phyloP scores from a whole-genome alignment of 2,113 vertebrate species.

The Callaeas wilsoni region DNA sequence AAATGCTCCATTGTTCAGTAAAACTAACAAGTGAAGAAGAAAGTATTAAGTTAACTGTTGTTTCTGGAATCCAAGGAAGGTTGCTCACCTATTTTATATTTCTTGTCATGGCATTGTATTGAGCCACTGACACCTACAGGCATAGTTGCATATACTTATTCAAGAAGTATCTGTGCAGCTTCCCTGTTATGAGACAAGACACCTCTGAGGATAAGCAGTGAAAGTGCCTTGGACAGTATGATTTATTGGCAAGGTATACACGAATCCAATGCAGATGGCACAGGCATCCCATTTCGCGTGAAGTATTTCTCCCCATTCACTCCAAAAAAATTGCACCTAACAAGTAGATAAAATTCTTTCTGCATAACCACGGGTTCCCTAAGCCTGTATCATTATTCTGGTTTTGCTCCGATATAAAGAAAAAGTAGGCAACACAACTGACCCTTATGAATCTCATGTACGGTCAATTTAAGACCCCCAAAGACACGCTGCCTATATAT shows the following conservation, averaged over 20 bases:
- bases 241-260: background rate
- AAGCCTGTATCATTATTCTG: background rate
- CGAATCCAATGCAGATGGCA: background rate
- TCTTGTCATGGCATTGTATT: background rate
- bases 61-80: background rate
- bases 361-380: background rate
- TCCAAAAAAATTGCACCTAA: background rate
- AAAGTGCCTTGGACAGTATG: background rate
- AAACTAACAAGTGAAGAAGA: background rate
- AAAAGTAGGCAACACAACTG: background rate
- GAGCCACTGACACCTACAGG: conserved; percentile 1
- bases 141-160: background rate
- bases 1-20: background rate
- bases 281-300: background rate
- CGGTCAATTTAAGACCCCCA: background rate
- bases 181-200: background rate
- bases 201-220: background rate
- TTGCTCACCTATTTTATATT: background rate
- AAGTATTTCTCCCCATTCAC: background rate
- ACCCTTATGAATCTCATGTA: background rate
- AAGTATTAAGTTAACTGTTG: background rate
- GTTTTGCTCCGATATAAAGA: background rate
- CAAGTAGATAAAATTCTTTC: background rate
- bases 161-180: background rate
- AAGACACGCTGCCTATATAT: rapidly evolving